A percentile compares a stretch with the other conserved stretches of the same genome.
phyloP scores from a whole-genome alignment of 2,888 invertebrate genomes.

The Phragmatobia fuliginosa region DNA sequence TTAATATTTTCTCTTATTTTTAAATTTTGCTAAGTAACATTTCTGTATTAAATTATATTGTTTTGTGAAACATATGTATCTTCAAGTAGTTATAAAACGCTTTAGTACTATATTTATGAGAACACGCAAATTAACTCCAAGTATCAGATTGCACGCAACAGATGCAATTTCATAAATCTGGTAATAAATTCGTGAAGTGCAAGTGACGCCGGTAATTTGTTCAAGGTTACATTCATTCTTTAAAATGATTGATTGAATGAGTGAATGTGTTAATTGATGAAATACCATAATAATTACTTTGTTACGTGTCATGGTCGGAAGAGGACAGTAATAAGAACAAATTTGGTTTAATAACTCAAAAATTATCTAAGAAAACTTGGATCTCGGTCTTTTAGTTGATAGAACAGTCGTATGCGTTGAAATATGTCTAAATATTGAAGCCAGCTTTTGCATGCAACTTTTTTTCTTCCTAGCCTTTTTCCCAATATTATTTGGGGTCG shows the following conservation, averaged over 20 bases:
- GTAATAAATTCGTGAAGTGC: slow-evolving; percentile 1
- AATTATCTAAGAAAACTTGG: background rate
- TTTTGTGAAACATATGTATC: background rate
- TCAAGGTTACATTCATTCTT: slow-evolving; percentile 1
- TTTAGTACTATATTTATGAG: background rate
- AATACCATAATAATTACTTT: background rate
- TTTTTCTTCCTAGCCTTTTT: too few species aligned
- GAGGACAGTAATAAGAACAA: background rate
- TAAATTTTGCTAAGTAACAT: too few species aligned
- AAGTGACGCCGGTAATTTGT: background rate
- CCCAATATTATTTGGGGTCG: too few species aligned
- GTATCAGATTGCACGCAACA: background rate
- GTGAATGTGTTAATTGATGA: slow-evolving; percentile 5
- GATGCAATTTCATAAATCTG: slow-evolving; percentile 10
- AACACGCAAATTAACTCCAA: background rate
- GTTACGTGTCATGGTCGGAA: background rate
- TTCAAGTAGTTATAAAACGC: background rate
- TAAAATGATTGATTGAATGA: background rate
- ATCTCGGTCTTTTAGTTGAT: too few species aligned
- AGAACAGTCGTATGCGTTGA: too few species aligned
- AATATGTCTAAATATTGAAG: too few species aligned
- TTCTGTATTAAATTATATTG: background rate
- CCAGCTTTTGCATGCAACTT: too few species aligned
- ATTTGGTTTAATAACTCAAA: background rate
- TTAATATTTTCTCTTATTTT: too few species aligned